Percentiles rank a stretch among this genome's conserved stretches.
Evolutionary conservation across 2,113 vertebrate species (phyloP).

Genomic region (Arvicanthis niloticus): DNA sequence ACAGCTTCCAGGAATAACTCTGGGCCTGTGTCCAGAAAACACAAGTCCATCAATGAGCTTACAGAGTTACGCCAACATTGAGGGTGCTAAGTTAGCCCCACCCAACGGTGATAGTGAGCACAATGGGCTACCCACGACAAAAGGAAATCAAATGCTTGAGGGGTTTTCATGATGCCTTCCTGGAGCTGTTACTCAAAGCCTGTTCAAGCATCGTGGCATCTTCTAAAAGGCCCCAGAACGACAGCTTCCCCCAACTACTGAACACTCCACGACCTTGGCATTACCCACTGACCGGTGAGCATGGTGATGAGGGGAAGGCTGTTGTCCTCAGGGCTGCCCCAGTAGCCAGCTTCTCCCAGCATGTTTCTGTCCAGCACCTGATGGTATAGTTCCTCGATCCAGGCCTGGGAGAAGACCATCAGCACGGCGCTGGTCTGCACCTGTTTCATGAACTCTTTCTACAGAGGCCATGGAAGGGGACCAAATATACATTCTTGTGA

Average conservation of each 20-base stretch:
- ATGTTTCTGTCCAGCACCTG: conserved; percentile 96
- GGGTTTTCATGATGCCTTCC: neutral
- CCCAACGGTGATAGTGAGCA: neutral
- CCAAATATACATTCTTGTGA: neutral
- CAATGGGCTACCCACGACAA: neutral
- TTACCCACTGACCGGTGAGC: conserved; percentile 91
- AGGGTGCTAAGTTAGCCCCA: neutral
- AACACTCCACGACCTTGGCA: rapidly evolving
- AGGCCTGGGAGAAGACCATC: conserved; percentile 96
- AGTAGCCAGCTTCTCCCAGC: conserved; percentile 96
- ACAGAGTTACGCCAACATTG: neutral
- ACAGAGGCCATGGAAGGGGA: conserved; percentile 39
- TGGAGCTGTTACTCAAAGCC: neutral
- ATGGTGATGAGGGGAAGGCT: conserved; percentile 94
- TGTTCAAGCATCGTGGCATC: neutral
- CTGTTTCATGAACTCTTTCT: conserved; percentile 98
- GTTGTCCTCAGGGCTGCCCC: conserved; percentile 92
- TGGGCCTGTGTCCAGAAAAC: conserved; percentile 17
- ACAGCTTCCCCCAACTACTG: rapidly evolving
- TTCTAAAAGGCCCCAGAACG: neutral
- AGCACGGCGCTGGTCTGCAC: conserved; percentile 95
- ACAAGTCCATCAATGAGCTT: neutral
- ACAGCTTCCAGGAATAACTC: conserved; percentile 8
- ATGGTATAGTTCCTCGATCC: conserved; percentile 97
- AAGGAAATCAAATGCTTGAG: neutral